phyloP scores from a whole-genome alignment of 1,140 invertebrate species.

The Bombus balteatus region DNA sequence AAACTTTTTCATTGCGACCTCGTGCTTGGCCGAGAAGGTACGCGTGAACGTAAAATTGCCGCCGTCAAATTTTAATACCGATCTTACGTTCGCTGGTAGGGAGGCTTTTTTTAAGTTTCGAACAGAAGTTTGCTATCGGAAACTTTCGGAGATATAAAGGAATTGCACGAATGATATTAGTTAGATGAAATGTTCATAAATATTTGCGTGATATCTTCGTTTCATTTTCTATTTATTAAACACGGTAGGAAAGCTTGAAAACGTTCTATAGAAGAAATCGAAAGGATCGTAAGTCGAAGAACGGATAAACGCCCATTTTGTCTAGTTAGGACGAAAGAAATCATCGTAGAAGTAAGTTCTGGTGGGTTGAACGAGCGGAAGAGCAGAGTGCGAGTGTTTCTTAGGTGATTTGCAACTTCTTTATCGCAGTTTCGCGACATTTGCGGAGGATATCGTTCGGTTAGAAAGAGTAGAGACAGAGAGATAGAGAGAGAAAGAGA shows the following conservation, averaged over 20 bases:
- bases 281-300: conserved; percentile 17
- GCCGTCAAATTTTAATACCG: no score
- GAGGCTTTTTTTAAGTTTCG: background rate
- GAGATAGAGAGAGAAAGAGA: background rate
- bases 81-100: no score
- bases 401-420: conserved; percentile 73
- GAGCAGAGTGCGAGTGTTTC: conserved; percentile 51
- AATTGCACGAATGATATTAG: background rate
- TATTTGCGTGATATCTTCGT: no score
- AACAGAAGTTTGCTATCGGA: background rate
- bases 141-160: background rate
- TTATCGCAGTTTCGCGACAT: conserved; percentile 71
- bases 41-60: conserved; percentile 5
- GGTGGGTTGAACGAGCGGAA: conserved; percentile 46
- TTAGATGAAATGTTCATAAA: background rate
- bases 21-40: background rate
- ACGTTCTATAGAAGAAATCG: background rate
- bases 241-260: background rate
- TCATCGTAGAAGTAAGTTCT: conserved; percentile 49
- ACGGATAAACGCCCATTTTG: background rate
- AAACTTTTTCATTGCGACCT: conserved; percentile 31
- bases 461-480: background rate
- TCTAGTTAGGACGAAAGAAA: conserved; percentile 44
- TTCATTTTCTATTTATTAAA: background rate
- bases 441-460: conserved; percentile 43